A percentile compares a stretch with the other conserved stretches of the same genome.
Evolutionary conservation across 2,113 vertebrate species (phyloP).

Genomic region (Fregata magnificens): DNA sequence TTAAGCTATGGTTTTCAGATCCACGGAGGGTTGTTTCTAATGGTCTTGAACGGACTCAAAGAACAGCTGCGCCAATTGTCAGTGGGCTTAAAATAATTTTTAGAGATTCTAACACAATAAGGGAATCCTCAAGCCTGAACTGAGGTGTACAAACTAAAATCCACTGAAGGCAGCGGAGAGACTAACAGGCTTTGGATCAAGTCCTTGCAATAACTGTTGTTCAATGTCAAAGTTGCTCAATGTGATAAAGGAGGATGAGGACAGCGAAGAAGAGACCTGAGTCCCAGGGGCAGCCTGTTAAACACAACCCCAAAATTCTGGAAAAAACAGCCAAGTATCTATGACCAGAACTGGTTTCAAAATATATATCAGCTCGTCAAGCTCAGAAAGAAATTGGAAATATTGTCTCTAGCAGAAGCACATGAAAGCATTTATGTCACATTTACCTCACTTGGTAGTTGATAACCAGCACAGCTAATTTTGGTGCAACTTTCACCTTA

Average conservation of each 20-base stretch:
- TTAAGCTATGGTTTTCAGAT: neutral
- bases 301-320: neutral
- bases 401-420: neutral
- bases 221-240: neutral
- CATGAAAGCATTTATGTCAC: neutral
- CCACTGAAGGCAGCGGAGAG: neutral
- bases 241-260: neutral
- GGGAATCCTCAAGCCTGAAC: neutral
- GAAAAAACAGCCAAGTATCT: neutral
- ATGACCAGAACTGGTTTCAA: neutral
- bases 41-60: fast-evolving
- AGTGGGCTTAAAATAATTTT: neutral
- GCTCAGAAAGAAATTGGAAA: neutral
- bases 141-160: neutral
- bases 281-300: neutral
- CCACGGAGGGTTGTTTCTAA: neutral
- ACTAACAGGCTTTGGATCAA: neutral
- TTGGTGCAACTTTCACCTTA: neutral
- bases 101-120: neutral
- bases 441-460: neutral
- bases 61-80: neutral
- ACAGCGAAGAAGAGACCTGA: neutral
- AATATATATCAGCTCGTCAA: neutral
- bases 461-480: neutral
- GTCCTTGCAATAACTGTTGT: neutral